These are phyloP conservation scores for Enteromius fasciolatus DNA, from an alignment of 2,797 vertebrate species.

Conservation along the genomic window DNA sequence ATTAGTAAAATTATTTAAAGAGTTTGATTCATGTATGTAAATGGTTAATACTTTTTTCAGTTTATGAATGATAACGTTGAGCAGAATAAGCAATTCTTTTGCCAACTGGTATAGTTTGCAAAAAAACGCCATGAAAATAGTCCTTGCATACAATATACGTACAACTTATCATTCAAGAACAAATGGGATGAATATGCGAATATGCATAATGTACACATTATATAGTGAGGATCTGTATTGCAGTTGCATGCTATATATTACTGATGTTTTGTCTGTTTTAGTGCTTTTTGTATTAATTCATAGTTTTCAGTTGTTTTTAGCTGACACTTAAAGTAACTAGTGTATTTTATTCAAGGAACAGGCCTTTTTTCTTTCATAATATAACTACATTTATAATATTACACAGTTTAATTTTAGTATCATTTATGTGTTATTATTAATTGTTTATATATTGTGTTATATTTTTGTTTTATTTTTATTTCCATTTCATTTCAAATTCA, in stretches of 20 bases:
- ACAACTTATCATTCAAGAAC: background rate
- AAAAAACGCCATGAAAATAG: background rate
- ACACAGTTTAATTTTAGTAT: background rate
- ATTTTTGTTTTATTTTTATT: background rate
- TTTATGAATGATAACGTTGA: background rate
- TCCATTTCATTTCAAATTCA: background rate
- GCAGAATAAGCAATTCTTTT: background rate
- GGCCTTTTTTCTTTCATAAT: background rate
- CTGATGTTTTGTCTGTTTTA: background rate
- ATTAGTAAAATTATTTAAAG: background rate
- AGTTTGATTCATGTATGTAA: background rate
- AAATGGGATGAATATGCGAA: background rate
- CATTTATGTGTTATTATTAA: background rate
- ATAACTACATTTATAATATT: conserved; percentile 18
- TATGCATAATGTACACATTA: background rate
- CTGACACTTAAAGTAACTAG: background rate
- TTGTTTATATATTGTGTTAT: background rate
- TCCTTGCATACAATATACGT: background rate
- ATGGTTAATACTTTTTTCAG: background rate
- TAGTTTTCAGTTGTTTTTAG: background rate
- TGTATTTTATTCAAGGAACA: background rate
- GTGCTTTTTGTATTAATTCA: background rate
- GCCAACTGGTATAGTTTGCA: too few relatives aligned
- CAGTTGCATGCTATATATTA: background rate
- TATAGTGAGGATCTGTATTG: background rate